A percentile compares a stretch with the other conserved stretches of the same genome.
Evolutionary conservation across 1,140 invertebrate species (phyloP).

Genomic region (Macrosteles quadrilineatus): DNA sequence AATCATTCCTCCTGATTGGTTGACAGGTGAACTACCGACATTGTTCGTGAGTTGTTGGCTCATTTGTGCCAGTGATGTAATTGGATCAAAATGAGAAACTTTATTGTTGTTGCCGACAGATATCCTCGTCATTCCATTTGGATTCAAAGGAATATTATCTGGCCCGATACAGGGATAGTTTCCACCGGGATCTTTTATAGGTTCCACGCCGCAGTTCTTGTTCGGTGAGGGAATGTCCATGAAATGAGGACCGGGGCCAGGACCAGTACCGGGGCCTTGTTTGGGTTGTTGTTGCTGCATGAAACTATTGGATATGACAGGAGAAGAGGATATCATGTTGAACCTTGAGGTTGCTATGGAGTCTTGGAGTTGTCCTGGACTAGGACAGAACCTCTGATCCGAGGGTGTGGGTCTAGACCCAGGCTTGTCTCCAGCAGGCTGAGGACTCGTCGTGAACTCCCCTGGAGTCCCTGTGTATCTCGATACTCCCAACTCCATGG

Average conservation of each 20-base stretch:
- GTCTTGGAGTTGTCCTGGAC: conserved; percentile 26
- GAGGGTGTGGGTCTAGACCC: not conserved
- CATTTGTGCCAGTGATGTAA: conserved; percentile 92
- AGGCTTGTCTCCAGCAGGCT: conserved; percentile 22
- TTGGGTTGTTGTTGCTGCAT: conserved; percentile 24
- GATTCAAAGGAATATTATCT: conserved; percentile 82
- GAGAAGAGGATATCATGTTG: conserved; percentile 30
- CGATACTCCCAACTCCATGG: conserved; percentile 29
- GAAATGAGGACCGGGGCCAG: conserved; percentile 33
- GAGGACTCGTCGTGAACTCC: conserved; percentile 19
- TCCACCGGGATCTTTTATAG: conserved; percentile 16
- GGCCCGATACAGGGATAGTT: conserved; percentile 46
- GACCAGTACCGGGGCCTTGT: conserved; percentile 11
- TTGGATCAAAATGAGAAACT: conserved; percentile 80
- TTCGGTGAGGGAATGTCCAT: conserved; percentile 34
- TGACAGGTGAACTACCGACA: conserved; percentile 59
- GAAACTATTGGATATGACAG: conserved; percentile 32
- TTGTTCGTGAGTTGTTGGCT: conserved; percentile 85
- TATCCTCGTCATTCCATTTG: conserved; percentile 67
- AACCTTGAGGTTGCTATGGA: conserved; percentile 26
- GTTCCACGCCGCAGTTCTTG: conserved; percentile 25
- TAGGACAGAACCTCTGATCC: conserved; percentile 31
- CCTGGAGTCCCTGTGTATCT: conserved; percentile 9
- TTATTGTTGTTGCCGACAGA: conserved; percentile 52
- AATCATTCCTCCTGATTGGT: conserved; percentile 49